A percentile compares a stretch with the other conserved stretches of the same genome.
Evolutionary conservation across 92 coral and sea anemone species (phyloP).

Genomic region (Actinernus sp.): DNA sequence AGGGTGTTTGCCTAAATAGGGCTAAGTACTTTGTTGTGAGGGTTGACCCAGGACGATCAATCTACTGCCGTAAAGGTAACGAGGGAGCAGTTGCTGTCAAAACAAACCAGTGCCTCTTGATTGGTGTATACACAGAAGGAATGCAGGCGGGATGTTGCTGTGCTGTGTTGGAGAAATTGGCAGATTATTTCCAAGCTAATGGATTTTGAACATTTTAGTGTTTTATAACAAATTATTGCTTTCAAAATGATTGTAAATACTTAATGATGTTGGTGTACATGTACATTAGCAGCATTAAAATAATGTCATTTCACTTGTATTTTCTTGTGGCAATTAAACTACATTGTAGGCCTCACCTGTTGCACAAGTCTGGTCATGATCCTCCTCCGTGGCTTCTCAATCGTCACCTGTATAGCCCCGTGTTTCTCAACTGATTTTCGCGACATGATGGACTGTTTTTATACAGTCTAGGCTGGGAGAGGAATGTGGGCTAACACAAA

Average conservation of each 20-base stretch:
- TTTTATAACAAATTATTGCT: not conserved
- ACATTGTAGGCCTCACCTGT: too few relatives aligned
- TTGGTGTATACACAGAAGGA: constrained; percentile 94
- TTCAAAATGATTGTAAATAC: not conserved
- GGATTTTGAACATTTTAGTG: constrained; percentile 51
- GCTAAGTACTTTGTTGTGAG: constrained; percentile 76
- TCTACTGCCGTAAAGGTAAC: constrained; percentile 81
- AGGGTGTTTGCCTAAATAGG: constrained; percentile 78
- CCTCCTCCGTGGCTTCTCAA: too few relatives aligned
- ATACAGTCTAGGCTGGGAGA: too few relatives aligned
- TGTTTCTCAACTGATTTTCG: too few relatives aligned
- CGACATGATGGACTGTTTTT: too few relatives aligned
- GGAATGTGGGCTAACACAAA: too few relatives aligned
- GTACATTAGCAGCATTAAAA: too few relatives aligned
- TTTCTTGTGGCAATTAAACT: too few relatives aligned
- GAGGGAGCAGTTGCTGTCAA: constrained; percentile 94
- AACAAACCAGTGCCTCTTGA: constrained; percentile 87
- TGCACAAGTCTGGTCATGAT: too few relatives aligned
- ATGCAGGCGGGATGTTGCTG: constrained; percentile 93
- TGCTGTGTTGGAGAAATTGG: constrained; percentile 89
- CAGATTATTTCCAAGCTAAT: constrained; percentile 79
- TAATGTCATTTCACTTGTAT: too few relatives aligned
- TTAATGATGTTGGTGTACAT: too few relatives aligned
- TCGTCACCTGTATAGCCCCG: too few relatives aligned
- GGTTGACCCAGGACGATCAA: constrained; percentile 90